Evolutionary conservation across 2,797 vertebrate species (phyloP).

Genomic region (Triplophysa yarkandensis): DNA sequence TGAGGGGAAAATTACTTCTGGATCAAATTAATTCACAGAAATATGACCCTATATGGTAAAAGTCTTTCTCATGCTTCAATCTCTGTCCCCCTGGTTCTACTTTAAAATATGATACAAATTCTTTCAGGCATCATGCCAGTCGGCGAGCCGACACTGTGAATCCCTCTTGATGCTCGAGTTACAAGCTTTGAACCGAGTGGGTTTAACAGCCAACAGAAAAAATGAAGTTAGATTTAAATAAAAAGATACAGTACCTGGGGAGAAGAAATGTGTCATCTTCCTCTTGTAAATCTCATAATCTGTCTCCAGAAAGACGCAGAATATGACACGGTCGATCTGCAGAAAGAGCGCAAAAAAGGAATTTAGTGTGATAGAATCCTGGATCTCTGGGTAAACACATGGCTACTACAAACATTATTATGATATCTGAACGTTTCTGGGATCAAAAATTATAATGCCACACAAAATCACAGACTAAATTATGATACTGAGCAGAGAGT

Average conservation of each 20-base stretch:
- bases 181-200: slow-evolving; percentile 30
- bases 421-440: slow-evolving; percentile 6
- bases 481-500: neutral
- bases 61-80: neutral
- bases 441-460: slow-evolving; percentile 2
- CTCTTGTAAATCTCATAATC: slow-evolving; percentile 97
- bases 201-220: slow-evolving; percentile 36
- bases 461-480: neutral
- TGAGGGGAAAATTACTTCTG: neutral
- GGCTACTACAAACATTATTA: neutral
- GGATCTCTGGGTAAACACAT: slow-evolving; percentile 29
- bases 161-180: slow-evolving; percentile 19
- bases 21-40: neutral
- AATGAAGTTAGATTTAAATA: slow-evolving; percentile 27
- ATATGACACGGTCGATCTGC: slow-evolving; percentile 95
- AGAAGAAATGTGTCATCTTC: slow-evolving; percentile 90
- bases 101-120: slow-evolving; percentile 19
- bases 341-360: slow-evolving; percentile 10
- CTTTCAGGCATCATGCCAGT: slow-evolving; percentile 10
- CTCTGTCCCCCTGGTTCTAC: slow-evolving; percentile 5
- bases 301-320: slow-evolving; percentile 97
- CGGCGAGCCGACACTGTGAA: slow-evolving; percentile 20
- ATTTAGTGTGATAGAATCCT: slow-evolving; percentile 28
- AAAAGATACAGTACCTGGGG: slow-evolving; percentile 77
- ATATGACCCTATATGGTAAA: neutral